Evolutionary conservation across 2,113 vertebrate species (phyloP), one percentile per base, ranked within the genome.

Genomic region (Neoarius graeffei): DNA sequence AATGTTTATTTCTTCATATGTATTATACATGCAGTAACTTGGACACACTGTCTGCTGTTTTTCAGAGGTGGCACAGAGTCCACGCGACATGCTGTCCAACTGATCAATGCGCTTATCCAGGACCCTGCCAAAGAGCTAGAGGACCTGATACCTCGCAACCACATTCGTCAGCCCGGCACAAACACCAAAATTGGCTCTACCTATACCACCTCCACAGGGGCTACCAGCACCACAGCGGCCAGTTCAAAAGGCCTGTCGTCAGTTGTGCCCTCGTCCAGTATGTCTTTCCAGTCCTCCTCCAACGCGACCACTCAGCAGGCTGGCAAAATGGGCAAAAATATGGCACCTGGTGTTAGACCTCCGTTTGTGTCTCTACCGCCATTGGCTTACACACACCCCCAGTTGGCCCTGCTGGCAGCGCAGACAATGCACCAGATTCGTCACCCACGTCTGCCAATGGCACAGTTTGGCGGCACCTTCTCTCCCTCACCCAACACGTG

Each of bases 361-460:
- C 97, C 98, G 83, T 99, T 99, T 23, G 98, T 99, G 90, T 98
- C 98, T 87, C 95, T 99, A 89, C 97, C 98, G 54, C 98, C 98
- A 25, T 93, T 99, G 89, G 97, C 98, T 86, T 99, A 99, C 82
- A 96, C 98, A 88, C 98, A 99, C 92, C 98, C 98, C 90, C 98
- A 99, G 94, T 97, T 99, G 94, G 98, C 98, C 88, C 94, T 99
- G 76, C 94, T 99, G 91, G 98, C 98, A 90, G 97, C 97, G 88
- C 98, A 99, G 94, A 98, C 98, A 95, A 99, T 99, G 97, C 98
- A 99, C 94, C 98, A 99, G 94, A 98, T 99, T 93, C 96, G 98
- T 88, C 98, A 99, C 93, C 97, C 98, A 92, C 97, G 98, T 88
- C 96, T 99, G 91, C 98, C 98, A 82, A 98, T 99, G 97, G 98